Percentiles rank a stretch among this genome's conserved stretches.
phyloP scores from a whole-genome alignment of 2,113 vertebrate species.

The Odontesthes bonariensis region DNA sequence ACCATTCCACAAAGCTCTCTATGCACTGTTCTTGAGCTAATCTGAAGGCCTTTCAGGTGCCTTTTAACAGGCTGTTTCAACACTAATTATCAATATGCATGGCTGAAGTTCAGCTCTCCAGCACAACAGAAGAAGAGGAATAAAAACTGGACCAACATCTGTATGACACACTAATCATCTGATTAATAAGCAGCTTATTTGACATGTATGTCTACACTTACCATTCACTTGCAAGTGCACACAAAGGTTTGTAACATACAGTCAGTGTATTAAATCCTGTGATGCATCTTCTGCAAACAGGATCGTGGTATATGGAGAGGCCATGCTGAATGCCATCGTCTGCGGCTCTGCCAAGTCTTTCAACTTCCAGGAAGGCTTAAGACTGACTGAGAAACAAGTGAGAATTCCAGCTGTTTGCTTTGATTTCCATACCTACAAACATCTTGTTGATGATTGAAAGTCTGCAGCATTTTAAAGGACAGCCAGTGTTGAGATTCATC shows the following conservation, averaged over 20 bases:
- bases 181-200: too few species aligned
- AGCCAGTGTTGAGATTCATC: background rate
- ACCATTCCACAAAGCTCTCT: too few species aligned
- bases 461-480: background rate
- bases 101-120: too few species aligned
- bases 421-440: background rate
- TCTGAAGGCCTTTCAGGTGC: too few species aligned
- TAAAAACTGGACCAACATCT: too few species aligned
- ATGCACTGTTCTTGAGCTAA: too few species aligned
- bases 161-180: too few species aligned
- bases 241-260: background rate
- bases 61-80: too few species aligned
- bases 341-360: slow-evolving; percentile 78
- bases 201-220: too few species aligned
- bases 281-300: slow-evolving; percentile 44
- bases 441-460: background rate
- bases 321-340: slow-evolving; percentile 64
- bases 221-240: too few species aligned
- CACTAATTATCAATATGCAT: too few species aligned
- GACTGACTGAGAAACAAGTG: slow-evolving; percentile 58
- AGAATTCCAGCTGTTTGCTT: background rate
- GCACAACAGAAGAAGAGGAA: too few species aligned
- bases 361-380: slow-evolving; percentile 79
- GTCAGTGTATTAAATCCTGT: background rate
- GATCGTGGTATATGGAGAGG: slow-evolving; percentile 82